A percentile compares a stretch with the other conserved stretches of the same genome.
phyloP scores from a whole-genome alignment of 2,888 invertebrate genomes.

The Plagodis pulveraria region DNA sequence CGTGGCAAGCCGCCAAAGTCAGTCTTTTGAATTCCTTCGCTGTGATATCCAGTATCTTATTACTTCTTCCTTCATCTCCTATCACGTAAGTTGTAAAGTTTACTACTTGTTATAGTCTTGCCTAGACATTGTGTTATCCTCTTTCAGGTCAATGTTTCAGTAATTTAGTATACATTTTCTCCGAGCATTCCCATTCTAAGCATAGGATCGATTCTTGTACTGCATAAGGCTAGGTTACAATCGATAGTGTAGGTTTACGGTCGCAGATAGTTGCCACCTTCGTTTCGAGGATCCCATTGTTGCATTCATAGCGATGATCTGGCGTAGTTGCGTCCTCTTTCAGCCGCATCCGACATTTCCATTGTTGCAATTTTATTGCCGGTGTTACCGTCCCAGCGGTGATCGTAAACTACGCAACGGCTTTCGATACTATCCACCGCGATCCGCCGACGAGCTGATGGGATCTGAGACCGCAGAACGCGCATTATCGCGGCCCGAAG shows the following conservation, averaged over 20 bases:
- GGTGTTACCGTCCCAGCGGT: slow-evolving; percentile 79
- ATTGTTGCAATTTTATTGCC: slow-evolving; percentile 83
- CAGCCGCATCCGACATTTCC: slow-evolving; percentile 80
- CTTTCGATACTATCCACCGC: slow-evolving; percentile 76
- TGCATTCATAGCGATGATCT: slow-evolving; percentile 80
- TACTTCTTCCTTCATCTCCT: slow-evolving; percentile 13
- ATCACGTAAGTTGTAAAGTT: slow-evolving; percentile 16
- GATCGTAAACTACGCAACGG: slow-evolving; percentile 79
- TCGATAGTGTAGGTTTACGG: slow-evolving; percentile 68
- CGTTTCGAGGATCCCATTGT: slow-evolving; percentile 79
- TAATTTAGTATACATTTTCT: slow-evolving; percentile 46
- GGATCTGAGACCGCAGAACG: slow-evolving; percentile 77
- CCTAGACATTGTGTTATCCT: slow-evolving; percentile 18
- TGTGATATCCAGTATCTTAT: slow-evolving; percentile 21
- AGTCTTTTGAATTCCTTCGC: slow-evolving; percentile 20
- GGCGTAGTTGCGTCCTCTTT: slow-evolving; percentile 76
- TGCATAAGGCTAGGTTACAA: slow-evolving; percentile 47
- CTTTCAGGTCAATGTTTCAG: slow-evolving; percentile 38
- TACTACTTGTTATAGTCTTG: slow-evolving; percentile 17
- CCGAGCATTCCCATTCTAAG: slow-evolving; percentile 40
- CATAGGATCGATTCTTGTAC: slow-evolving; percentile 38
- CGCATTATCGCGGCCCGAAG: slow-evolving; percentile 72
- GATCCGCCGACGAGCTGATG: slow-evolving; percentile 68
- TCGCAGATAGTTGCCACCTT: slow-evolving; percentile 79
- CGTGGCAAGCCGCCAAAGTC: slow-evolving; percentile 37